These are phyloP conservation scores for Hyposmocoma kahamanoa DNA, from an alignment of 1,140 invertebrate species.

Conservation along the genomic window DNA sequence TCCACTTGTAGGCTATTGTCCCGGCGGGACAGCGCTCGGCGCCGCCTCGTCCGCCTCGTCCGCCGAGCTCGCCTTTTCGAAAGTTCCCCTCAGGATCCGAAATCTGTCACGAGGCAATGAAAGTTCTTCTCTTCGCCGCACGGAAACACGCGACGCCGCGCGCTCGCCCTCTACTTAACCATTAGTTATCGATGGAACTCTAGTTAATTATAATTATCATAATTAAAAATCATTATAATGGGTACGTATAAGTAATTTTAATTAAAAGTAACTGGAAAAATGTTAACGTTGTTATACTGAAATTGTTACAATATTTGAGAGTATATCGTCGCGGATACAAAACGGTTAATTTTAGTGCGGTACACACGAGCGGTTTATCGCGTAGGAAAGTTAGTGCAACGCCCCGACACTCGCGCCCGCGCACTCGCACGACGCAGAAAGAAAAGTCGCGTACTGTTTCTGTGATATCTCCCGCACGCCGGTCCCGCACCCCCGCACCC, in stretches of 20 bases:
- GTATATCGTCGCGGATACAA: conserved; percentile 62
- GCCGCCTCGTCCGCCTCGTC: too few relatives aligned
- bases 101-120: too few relatives aligned
- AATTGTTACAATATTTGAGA: conserved; percentile 76
- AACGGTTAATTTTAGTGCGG: conserved; percentile 53
- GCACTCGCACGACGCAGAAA: conserved; percentile 1
- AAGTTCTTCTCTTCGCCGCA: too few relatives aligned
- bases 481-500: conserved; percentile 10
- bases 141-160: too few relatives aligned
- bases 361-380: conserved; percentile 43
- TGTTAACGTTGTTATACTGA: conserved; percentile 74
- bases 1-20: too few relatives aligned
- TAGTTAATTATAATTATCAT: conserved; percentile 45
- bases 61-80: too few relatives aligned
- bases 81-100: too few relatives aligned
- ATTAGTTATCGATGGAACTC: conserved; percentile 44
- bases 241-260: conserved; percentile 58
- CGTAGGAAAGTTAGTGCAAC: conserved; percentile 48
- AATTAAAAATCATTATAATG: conserved; percentile 36
- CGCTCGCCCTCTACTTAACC: conserved; percentile 23
- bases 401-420: conserved; percentile 1
- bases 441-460: conserved; percentile 38
- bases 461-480: conserved; percentile 37
- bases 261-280: conserved; percentile 53
- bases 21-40: too few relatives aligned